These are phyloP conservation scores for Amazona ochrocephala DNA, from an alignment of 2,797 vertebrate genomes.

Conservation along the genomic window DNA sequence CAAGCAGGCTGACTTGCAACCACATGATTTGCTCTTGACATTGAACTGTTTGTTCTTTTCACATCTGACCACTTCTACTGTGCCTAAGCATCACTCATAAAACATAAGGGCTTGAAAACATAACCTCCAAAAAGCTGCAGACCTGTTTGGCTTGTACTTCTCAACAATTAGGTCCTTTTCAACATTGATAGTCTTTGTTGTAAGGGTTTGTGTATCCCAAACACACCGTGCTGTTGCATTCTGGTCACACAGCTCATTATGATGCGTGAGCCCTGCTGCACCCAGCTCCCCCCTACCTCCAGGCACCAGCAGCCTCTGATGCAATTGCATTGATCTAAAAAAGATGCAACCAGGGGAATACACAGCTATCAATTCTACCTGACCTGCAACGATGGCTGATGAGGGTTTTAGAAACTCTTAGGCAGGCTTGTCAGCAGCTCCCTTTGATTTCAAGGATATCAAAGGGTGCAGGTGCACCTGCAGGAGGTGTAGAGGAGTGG, in stretches of 20 bases:
- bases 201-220: background rate
- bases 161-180: background rate
- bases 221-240: fast-evolving
- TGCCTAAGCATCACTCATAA: constrained; percentile 2
- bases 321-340: background rate
- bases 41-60: constrained; percentile 66
- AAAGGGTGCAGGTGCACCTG: background rate
- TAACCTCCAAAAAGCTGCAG: background rate
- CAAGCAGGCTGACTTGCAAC: constrained; percentile 40
- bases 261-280: fast-evolving
- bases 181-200: background rate
- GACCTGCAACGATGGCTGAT: background rate
- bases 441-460: background rate
- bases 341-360: background rate
- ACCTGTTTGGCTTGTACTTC: background rate
- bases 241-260: background rate
- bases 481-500: background rate
- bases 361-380: background rate
- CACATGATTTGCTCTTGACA: constrained; percentile 59
- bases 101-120: background rate
- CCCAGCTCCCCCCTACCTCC: background rate
- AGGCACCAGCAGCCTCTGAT: background rate
- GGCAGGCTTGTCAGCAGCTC: background rate
- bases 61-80: constrained; percentile 3
- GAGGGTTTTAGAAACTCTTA: background rate